Evolutionary conservation across 2,888 invertebrate species (phyloP), one percentile per base, ranked within the genome.

Genomic region (Euproctis similis): DNA sequence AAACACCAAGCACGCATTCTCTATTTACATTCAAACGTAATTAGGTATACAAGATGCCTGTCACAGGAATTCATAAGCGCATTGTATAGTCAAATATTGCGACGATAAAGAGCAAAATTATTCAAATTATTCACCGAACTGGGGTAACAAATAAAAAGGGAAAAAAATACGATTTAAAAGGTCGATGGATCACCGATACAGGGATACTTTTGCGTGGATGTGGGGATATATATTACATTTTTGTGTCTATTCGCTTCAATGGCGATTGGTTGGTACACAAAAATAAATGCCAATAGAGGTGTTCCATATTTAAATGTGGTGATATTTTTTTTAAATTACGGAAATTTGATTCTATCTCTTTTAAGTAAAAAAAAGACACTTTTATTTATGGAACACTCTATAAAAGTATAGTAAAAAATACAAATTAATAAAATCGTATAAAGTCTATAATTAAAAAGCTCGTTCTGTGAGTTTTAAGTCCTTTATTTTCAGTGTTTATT

Each of bases 51-150:
- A 36, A 11, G 18, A 12, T 23, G 11, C 19, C 26, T 17, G 10
- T 26, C 28, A 24, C 13, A 27, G 26, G 10, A 32, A 39, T 34
- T 30, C 11, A 28, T 12, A 24, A 22, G 3, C 12, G n/a, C 28
- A 8, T 24, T 22, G 20, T 13, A 26, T 16, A 11, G 2, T 8
- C 18, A 8, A 32, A 32, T 18, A 28, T 21, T 16, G 28, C 4
- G 8, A 24, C 10, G 24, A 17, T 5, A 10, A 24, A 27, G 9
- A 19, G 21, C 12, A 7, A 29, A 28, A 44, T 46, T 36, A 46
- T 44, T 46, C 31, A 46, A 46, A 37, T 42, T 36, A 30, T 21
- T 19, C 8, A 10, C 19, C 10, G 25, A 18, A 22, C 13, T 12
- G n/a, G 8, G 7, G 16, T 22, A 28, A 28, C 25, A 30, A 21